Base-by-base conservation (phyloP, 2,888 invertebrate genomes). In the Pyrochroa serraticornis region DNA sequence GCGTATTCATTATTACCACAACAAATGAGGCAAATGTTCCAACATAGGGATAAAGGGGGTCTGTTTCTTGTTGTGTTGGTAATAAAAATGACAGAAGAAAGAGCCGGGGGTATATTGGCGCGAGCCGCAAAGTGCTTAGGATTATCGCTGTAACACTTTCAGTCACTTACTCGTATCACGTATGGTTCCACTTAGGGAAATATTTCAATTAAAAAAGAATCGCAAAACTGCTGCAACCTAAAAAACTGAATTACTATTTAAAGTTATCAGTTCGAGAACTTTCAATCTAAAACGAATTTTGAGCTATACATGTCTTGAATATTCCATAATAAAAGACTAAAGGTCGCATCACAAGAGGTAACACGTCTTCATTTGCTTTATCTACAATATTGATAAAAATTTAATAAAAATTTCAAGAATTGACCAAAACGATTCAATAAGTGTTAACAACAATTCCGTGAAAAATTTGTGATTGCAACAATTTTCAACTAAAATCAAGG, bases 231-330 rank as follows among this genome's bases (percentile, higher is more conserved):
- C 30, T 41, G 31, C 33, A 54, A 41, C 9, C 7, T 9, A 14
- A 37, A 47, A 47, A 58, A 58, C 46, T 47, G 44, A 43, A 47
- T 47, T 47, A 35, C 9, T 43, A 43, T 58, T 58, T 58, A 47
- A 58, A 52, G 49, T 57, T 44, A 46, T 46, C 33, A 46, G 33
- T 9, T 13, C 12, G 45, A 33, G 33, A 58, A 59, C 54, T 66
- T 66, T 64, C 64, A 64, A 65, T 62, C 52, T 55, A 58, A 66
- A 66, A 58, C 51, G 60, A 60, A 62, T 64, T 64, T 64, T 39
- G 22, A 30, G 42, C 13, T 44, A n/a, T n/a, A 58, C 63, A 61
- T 39, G 61, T 45, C 30, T 36, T 63, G 65, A 66, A 66, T 66
- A 43, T 51, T 42, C 12, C 37, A 46, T 31, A 48, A 43, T 31